Percentiles rank a stretch among this genome's conserved stretches.
Evolutionary conservation across 1,140 invertebrate species (phyloP).

Genomic region (Ips typographus): DNA sequence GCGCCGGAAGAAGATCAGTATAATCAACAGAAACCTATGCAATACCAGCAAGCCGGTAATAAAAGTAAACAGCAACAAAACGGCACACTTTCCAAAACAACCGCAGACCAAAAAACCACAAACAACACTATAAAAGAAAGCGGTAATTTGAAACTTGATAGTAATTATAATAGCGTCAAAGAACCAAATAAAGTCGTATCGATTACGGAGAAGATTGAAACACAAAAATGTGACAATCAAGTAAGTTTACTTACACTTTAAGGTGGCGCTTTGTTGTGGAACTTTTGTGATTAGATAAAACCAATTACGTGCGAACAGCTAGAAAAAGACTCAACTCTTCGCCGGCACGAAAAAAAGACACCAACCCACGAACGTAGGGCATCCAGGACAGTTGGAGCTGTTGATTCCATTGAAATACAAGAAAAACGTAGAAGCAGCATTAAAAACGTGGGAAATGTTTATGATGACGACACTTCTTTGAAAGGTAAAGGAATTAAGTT

Average conservation of each 20-base stretch:
- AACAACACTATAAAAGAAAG: conserved; percentile 13
- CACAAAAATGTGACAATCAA: conserved; percentile 21
- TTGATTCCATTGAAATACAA: conserved; percentile 28
- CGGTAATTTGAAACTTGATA: conserved; percentile 32
- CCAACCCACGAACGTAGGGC: conserved; percentile 40
- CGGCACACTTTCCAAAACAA: conserved; percentile 21
- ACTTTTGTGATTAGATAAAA: conserved; percentile 13
- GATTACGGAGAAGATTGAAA: conserved; percentile 25
- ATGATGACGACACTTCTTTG: conserved; percentile 6
- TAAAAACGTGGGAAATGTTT: conserved; percentile 23
- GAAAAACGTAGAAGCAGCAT: conserved; percentile 39
- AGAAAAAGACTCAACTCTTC: conserved; percentile 13
- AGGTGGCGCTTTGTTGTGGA: no score
- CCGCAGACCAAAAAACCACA: background rate
- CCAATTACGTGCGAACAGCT: conserved; percentile 18
- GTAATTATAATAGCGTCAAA: conserved; percentile 40
- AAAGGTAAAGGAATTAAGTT: no score
- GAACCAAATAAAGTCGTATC: conserved; percentile 30
- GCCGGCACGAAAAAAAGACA: conserved; percentile 34
- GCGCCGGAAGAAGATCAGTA: background rate
- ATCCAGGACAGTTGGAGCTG: conserved; percentile 17
- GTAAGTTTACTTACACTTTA: background rate
- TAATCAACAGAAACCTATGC: conserved; percentile 22
- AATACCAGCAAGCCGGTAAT: background rate
- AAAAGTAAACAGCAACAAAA: conserved; percentile 30